Evolutionary conservation across 2,113 vertebrate genomes (phyloP), one percentile per base, ranked within the genome.

Genomic region (Columba livia): DNA sequence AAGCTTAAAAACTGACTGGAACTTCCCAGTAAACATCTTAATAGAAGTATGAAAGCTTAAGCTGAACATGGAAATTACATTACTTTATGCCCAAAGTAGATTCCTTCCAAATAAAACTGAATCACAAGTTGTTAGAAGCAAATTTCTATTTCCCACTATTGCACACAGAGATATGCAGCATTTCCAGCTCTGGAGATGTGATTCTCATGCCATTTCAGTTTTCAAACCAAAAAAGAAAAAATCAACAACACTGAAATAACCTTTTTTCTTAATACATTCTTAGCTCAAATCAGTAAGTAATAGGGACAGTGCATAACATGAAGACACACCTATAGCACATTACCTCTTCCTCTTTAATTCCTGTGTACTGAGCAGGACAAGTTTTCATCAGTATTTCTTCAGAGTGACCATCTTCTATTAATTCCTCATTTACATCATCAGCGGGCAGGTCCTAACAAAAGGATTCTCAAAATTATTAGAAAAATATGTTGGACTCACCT

Each of bases 311-410:
- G 18, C 66, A 65, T 88, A 92, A 89, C 69, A 65, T 9, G 16
- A 71, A 90, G 25, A 54, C 16, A 24, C 11, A n/a, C 3, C 2
- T n/a, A 23, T 26, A 62, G 26, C 6, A 67, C 10, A 17, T 96
- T 98, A 99, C 99, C 96, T 99, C 99, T 95, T 99, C 99, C 90
- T 99, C 99, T 94, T 98, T 99, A 79, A 99, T 96, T 65, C 74
- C 73, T 7, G 88, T 91, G 88, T 99, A 99, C 82, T 99, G 98
- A 20, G 97, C 51, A 20, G 99, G 99, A 95, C 99, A 99, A 0
- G 96, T 83, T 73, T 98, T 98, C 97, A 98, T 98, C 87, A 99
- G 96, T 87, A 99, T 98, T 71, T 99, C 98, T 75, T 99, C 99
- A 94, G 97, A 98, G 29, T 99, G 98, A 7, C 98, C 98, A 12